Evolutionary conservation across 2,113 vertebrate genomes (phyloP).

Genomic region (Tachysurus vachellii): DNA sequence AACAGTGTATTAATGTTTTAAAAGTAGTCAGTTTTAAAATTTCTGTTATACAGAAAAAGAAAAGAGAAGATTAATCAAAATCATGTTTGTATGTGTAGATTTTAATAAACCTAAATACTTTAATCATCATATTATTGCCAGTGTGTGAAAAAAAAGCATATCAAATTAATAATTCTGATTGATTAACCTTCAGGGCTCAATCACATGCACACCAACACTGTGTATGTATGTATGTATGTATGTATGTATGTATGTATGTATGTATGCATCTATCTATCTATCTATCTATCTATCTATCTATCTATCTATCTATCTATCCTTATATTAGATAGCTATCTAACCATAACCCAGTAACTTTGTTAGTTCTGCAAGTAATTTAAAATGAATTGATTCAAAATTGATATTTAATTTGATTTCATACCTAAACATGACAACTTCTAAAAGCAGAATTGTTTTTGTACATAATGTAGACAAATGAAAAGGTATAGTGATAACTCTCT

Average conservation of each 20-base stretch:
- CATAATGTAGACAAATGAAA: background rate
- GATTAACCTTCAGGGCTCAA: background rate
- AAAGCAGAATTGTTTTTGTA: background rate
- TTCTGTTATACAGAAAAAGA: conserved; percentile 44
- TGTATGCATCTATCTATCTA: background rate
- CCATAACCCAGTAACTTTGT: background rate
- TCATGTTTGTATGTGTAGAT: background rate
- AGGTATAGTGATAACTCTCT: background rate
- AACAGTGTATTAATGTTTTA: conserved; percentile 9
- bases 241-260: no score
- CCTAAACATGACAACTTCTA: background rate
- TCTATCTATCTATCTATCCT: background rate
- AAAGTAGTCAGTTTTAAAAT: conserved; percentile 9
- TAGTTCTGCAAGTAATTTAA: background rate
- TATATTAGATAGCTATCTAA: background rate
- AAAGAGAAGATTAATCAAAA: conserved; percentile 41
- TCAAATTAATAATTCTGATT: background rate
- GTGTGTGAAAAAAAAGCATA: background rate
- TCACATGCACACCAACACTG: no score
- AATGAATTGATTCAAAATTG: background rate
- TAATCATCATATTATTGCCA: background rate
- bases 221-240: no score
- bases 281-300: background rate
- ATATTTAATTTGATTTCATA: background rate
- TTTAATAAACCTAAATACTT: background rate